phyloP scores from a whole-genome alignment of 2,888 invertebrate species.

The Dasysyrphus tricinctus region DNA sequence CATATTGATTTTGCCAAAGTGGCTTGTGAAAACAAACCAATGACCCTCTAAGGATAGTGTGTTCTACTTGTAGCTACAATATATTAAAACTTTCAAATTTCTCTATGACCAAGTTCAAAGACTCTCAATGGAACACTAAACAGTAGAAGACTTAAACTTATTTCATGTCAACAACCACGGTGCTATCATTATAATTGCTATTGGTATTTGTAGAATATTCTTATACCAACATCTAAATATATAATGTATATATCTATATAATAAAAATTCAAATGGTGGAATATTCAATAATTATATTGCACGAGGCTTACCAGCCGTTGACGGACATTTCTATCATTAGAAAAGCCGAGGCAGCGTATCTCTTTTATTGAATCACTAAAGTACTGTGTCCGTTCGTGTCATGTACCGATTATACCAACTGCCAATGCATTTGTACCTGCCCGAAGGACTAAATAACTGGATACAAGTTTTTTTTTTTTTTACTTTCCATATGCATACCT shows the following conservation, averaged over 20 bases:
- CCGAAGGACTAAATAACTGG: slow-evolving; percentile 18
- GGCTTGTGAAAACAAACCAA: slow-evolving; percentile 54
- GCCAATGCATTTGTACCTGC: slow-evolving; percentile 35
- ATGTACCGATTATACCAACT: slow-evolving; percentile 25
- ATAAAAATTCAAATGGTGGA: slow-evolving; percentile 36
- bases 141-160: slow-evolving; percentile 5
- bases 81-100: slow-evolving; percentile 1
- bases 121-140: slow-evolving; percentile 47
- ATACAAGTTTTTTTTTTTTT: neutral
- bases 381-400: slow-evolving; percentile 45
- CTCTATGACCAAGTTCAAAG: slow-evolving; percentile 59
- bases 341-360: slow-evolving; percentile 23
- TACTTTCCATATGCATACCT: neutral
- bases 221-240: neutral
- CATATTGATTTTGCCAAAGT: slow-evolving; percentile 49
- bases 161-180: slow-evolving; percentile 42
- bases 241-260: neutral
- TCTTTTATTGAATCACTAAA: slow-evolving; percentile 45
- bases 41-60: slow-evolving; percentile 37
- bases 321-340: slow-evolving; percentile 5
- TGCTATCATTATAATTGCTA: slow-evolving; percentile 59
- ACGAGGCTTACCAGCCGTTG: neutral
- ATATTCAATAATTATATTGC: slow-evolving; percentile 68
- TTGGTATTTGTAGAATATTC: slow-evolving; percentile 43
- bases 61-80: slow-evolving; percentile 5